phyloP scores from a whole-genome alignment of 2,888 invertebrate genomes.

The Archips crataeganus region DNA sequence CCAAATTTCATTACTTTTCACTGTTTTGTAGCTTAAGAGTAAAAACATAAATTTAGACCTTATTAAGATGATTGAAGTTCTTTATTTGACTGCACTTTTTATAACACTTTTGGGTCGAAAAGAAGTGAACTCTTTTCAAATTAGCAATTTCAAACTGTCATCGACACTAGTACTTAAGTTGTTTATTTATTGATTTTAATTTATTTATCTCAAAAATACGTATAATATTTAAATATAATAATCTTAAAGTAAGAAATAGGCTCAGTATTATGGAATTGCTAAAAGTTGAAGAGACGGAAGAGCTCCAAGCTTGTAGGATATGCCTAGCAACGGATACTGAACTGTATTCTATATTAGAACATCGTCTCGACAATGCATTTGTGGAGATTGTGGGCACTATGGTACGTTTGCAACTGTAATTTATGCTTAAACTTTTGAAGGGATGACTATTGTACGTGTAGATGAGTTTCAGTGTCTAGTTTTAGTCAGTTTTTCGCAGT shows the following conservation, averaged over 20 bases:
- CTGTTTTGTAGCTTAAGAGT: not conserved
- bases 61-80: fast-evolving
- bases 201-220: constrained; percentile 11
- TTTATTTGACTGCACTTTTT: not conserved
- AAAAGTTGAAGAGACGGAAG: constrained; percentile 19
- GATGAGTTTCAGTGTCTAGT: not conserved
- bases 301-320: constrained; percentile 32
- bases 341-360: constrained; percentile 21
- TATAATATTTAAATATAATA: constrained; percentile 15
- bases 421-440: not conserved
- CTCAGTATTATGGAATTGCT: constrained; percentile 21
- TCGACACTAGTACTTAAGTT: constrained; percentile 10
- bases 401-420: constrained; percentile 11
- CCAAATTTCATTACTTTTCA: constrained; percentile 6
- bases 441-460: not conserved
- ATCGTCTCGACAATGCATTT: constrained; percentile 19
- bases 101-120: not conserved
- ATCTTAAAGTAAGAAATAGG: constrained; percentile 11
- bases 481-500: constrained; percentile 13
- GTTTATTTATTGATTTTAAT: constrained; percentile 40
- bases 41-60: not conserved
- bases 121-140: not conserved
- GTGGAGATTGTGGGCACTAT: constrained; percentile 29
- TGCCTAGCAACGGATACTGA: constrained; percentile 24
- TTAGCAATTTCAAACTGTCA: constrained; percentile 1